phyloP scores from a whole-genome alignment of 23 tunicate genomes.

The Styela plicata region DNA sequence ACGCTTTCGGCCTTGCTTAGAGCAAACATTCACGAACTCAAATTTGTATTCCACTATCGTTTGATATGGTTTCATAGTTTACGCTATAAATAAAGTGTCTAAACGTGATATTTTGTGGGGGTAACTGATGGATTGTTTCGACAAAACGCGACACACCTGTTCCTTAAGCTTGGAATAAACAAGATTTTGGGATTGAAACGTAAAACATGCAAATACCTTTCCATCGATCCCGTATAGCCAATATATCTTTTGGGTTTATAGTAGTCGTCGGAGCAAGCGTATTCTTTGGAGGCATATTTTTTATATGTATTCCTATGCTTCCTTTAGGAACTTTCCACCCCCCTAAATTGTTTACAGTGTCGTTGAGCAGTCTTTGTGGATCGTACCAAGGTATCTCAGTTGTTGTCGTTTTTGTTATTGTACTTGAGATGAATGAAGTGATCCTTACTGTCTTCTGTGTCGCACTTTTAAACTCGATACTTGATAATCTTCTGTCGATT shows the following conservation, averaged over 20 bases:
- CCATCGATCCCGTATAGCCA: neutral
- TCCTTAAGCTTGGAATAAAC: no score
- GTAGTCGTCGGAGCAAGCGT: neutral
- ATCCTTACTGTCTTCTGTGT: neutral
- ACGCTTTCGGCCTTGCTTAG: no score
- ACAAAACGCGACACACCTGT: no score
- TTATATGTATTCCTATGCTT: neutral
- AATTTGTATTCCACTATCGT: no score
- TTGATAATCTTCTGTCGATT: neutral
- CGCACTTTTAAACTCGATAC: neutral
- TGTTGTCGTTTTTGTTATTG: neutral
- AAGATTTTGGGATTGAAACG: no score
- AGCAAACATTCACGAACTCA: no score
- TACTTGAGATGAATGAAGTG: neutral
- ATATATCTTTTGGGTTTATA: neutral
- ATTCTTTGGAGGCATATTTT: neutral
- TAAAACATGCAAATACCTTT: no score
- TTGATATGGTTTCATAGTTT: no score
- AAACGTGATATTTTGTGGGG: no score
- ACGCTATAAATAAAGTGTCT: no score
- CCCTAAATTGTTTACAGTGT: neutral
- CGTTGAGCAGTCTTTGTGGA: neutral
- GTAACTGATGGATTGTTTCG: no score
- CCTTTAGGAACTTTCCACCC: neutral
- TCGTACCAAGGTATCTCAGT: neutral